These are phyloP conservation scores for Coilia nasus DNA, from an alignment of 2,797 vertebrate genomes.

Conservation along the genomic window DNA sequence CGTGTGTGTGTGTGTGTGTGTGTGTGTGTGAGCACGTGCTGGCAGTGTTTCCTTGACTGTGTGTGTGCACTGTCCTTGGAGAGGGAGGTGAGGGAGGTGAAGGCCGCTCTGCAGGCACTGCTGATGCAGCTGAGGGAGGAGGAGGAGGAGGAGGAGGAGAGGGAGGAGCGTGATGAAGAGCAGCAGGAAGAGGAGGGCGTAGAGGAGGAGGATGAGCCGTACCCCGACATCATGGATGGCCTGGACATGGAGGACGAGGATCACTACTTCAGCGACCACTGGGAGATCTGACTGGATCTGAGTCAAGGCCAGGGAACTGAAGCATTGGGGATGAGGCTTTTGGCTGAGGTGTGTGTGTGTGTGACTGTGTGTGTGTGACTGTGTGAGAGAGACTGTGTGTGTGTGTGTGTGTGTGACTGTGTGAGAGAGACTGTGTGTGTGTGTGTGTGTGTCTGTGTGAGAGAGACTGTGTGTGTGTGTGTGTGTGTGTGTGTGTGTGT, in stretches of 20 bases:
- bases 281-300: constrained; percentile 72
- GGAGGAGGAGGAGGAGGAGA: constrained; percentile 59
- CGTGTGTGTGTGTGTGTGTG: neutral
- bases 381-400: no score
- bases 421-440: no score
- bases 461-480: no score
- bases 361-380: no score
- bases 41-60: constrained; percentile 79
- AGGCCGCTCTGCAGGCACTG: constrained; percentile 83
- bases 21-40: neutral
- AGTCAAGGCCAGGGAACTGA: neutral
- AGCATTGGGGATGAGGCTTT: no score
- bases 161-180: constrained; percentile 54
- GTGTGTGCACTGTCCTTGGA: constrained; percentile 78
- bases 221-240: constrained; percentile 37
- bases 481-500: no score
- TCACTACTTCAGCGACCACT: constrained; percentile 84
- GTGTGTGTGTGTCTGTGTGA: no score
- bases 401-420: no score
- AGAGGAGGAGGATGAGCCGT: constrained; percentile 55
- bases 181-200: constrained; percentile 64
- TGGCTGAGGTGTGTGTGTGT: no score
- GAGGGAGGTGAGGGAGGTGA: constrained; percentile 87
- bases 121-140: constrained; percentile 80
- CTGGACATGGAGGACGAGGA: constrained; percentile 74